phyloP scores from a whole-genome alignment of 2,797 vertebrate genomes.

The Coccyzus lansbergi region DNA sequence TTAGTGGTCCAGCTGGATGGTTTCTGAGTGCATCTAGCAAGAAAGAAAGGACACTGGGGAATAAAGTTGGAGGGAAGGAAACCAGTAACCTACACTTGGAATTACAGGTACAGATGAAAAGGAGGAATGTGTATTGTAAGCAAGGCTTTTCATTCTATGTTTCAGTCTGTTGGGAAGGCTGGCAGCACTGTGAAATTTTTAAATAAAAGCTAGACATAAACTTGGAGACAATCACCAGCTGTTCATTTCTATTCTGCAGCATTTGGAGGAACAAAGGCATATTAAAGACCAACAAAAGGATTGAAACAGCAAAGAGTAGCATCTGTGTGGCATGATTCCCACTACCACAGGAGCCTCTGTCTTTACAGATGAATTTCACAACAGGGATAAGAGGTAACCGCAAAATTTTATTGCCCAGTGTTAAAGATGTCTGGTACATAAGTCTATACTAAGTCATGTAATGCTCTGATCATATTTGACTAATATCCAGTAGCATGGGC shows the following conservation, averaged over 20 bases:
- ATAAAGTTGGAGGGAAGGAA: not conserved
- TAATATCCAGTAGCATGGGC: not conserved
- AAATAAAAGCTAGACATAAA: constrained; percentile 51
- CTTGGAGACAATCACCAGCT: constrained; percentile 52
- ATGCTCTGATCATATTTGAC: not conserved
- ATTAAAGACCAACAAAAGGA: constrained; percentile 31
- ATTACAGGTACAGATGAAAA: not conserved
- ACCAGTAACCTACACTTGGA: not conserved
- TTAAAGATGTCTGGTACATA: not conserved
- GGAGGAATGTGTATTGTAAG: not conserved
- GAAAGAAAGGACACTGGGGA: constrained; percentile 6
- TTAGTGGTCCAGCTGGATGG: constrained; percentile 21
- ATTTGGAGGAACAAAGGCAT: constrained; percentile 42
- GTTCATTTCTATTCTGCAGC: constrained; percentile 29
- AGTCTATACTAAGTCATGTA: not conserved
- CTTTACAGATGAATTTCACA: constrained; percentile 16
- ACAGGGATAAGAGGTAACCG: not conserved
- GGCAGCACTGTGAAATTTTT: constrained; percentile 26
- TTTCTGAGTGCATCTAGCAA: constrained; percentile 11
- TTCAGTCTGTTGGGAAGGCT: constrained; percentile 17
- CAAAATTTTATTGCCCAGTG: not conserved
- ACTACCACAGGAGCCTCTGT: constrained; percentile 17
- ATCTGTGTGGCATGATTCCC: constrained; percentile 47
- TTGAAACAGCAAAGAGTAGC: constrained; percentile 1
- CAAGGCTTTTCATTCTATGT: not conserved